Evolutionary conservation across 1,140 invertebrate species (phyloP).

Genomic region (Zaprionus inermis): DNA sequence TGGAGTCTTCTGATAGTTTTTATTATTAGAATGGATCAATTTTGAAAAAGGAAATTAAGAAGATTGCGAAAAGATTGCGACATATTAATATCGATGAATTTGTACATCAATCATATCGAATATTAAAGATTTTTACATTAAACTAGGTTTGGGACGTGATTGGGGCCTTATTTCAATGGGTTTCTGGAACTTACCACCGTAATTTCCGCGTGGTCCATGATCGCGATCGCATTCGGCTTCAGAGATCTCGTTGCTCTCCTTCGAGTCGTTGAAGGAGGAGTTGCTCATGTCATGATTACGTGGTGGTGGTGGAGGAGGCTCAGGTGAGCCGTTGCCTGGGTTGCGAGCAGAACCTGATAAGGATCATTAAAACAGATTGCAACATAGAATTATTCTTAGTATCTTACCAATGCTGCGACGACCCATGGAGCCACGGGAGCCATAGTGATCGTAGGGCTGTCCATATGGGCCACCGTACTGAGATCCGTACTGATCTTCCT

Average conservation of each 20-base stretch:
- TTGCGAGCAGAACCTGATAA: slow-evolving; percentile 88
- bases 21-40: slow-evolving; percentile 49
- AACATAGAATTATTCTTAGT: slow-evolving; percentile 11
- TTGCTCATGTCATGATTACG: slow-evolving; percentile 89
- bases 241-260: slow-evolving; percentile 96
- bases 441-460: slow-evolving; percentile 94
- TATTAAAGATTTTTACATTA: slow-evolving; percentile 17
- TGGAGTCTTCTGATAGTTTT: slow-evolving; percentile 79
- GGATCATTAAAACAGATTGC: no score
- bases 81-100: slow-evolving; percentile 49
- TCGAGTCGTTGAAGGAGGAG: slow-evolving; percentile 94
- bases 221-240: slow-evolving; percentile 96
- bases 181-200: slow-evolving; percentile 87
- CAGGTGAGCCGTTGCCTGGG: slow-evolving; percentile 89
- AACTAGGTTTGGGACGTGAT: not conserved
- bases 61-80: slow-evolving; percentile 45
- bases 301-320: slow-evolving; percentile 92
- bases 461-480: slow-evolving; percentile 92
- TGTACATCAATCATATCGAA: slow-evolving; percentile 38
- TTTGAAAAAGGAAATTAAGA: slow-evolving; percentile 61
- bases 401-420: slow-evolving; percentile 86
- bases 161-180: not conserved
- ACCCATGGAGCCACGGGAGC: slow-evolving; percentile 91
- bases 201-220: slow-evolving; percentile 89
- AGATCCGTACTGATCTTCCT: slow-evolving; percentile 94